Base-by-base conservation (phyloP, 2,797 vertebrate species). In the Brotula barbata region DNA sequence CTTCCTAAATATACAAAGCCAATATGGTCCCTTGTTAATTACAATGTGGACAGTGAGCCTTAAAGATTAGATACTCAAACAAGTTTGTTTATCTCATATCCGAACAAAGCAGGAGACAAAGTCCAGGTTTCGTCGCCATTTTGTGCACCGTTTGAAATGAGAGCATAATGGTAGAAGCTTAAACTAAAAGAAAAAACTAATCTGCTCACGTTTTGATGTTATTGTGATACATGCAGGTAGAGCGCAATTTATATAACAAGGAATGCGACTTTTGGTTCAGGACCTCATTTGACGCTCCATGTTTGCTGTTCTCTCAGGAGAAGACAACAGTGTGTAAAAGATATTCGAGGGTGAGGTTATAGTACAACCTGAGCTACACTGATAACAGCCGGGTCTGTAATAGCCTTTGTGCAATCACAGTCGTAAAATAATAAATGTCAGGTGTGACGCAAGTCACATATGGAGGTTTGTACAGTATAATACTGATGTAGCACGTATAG, bases 391-490 rank as follows among this genome's bases (percentile, higher is more conserved):
- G 5, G 31, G 31, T 7, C 50, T 68, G 54, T 69, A 58, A 54
- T 53, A 63, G 59, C 50, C 2, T 39, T 13, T 55, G 42, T 15
- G 1, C 15, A 61, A 55, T 62, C 46, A 28, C 25, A 45, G 58
- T 17, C 64, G 49, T 84, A 80, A 78, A 84, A 39, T 47, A 47
- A 69, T 77, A 73, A 36, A 66, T 3, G 8, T 54, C 13, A 14
- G 45, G 46, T 65, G 36, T 39, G 40, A 41, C 10, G 14, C 5
- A n/a, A 62, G 34, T 80, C 39, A 59, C 28, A 39, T 53, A 48
- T 13, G n/a, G 28, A 50, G 12, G 6, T 33, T 6, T 64, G 55
- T 58, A 45, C 15, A 64, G 23, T 31, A 57, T 25, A 64, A 22
- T 48, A 51, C 17, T 68, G 34, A 45, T 22, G 1, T 3, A n/a